A percentile compares a stretch with the other conserved stretches of the same genome.
phyloP scores from a whole-genome alignment of 2,113 vertebrate genomes.

The Marmota monax region DNA sequence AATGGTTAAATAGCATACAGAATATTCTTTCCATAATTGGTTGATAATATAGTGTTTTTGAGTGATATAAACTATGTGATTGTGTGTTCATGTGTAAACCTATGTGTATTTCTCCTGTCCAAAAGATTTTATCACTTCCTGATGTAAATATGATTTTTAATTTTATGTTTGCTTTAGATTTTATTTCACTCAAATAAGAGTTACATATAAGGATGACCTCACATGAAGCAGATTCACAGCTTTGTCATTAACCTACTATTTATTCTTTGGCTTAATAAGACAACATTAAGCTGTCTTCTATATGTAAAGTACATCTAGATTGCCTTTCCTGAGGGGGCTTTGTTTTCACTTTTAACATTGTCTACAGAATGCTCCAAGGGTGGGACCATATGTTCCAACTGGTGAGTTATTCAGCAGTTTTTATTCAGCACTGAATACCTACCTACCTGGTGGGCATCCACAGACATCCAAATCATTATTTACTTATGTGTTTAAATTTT shows the following conservation, averaged over 20 bases:
- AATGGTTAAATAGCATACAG: no score
- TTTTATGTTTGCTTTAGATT: slow-evolving; percentile 45
- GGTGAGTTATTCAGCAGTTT: neutral
- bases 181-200: slow-evolving; percentile 41
- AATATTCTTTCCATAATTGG: no score
- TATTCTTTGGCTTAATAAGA: slow-evolving; percentile 49
- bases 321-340: neutral
- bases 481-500: neutral
- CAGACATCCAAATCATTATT: neutral
- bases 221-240: neutral
- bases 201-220: slow-evolving; percentile 28
- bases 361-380: neutral
- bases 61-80: neutral
- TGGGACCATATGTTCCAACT: neutral
- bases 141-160: neutral
- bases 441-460: neutral
- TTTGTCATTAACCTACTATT: neutral
- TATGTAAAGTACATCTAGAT: neutral
- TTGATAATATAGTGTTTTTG: neutral
- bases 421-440: neutral
- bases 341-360: slow-evolving; percentile 22
- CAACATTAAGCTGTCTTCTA: slow-evolving; percentile 13
- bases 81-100: neutral
- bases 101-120: neutral
- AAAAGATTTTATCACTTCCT: slow-evolving; percentile 28